A percentile compares a stretch with the other conserved stretches of the same genome.
Conservation (phyloP, 2,113 vertebrate species). For the Antennarius striatus region DNA sequence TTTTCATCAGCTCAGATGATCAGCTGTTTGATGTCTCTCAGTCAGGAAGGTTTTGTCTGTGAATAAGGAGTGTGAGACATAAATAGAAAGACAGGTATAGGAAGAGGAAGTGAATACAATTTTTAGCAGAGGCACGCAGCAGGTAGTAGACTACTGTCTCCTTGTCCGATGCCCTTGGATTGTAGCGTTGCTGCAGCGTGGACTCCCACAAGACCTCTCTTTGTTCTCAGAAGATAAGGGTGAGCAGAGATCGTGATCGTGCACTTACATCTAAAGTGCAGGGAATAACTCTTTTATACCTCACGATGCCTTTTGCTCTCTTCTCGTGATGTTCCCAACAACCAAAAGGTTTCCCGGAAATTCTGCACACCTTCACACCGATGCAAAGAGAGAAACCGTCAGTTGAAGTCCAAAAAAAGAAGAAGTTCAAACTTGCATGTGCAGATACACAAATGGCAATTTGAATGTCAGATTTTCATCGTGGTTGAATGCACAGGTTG, state of each 20-base stretch:
- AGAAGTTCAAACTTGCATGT: slow-evolving; percentile 24
- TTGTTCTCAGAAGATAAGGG: slow-evolving; percentile 68
- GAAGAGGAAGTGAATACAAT: slow-evolving; percentile 25
- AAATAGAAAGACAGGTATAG: slow-evolving; percentile 36
- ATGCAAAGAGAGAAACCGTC: slow-evolving; percentile 20
- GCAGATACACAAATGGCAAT: slow-evolving; percentile 39
- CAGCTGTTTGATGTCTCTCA: slow-evolving; percentile 43
- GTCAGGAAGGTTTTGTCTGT: neutral
- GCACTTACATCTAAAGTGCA: slow-evolving; percentile 66
- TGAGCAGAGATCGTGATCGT: slow-evolving; percentile 50
- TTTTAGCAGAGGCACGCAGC: slow-evolving; percentile 30
- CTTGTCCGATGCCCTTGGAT: slow-evolving; percentile 70
- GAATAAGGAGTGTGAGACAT: slow-evolving; percentile 38
- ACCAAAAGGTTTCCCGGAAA: slow-evolving; percentile 31
- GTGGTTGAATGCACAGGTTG: slow-evolving; percentile 38
- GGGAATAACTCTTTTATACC: slow-evolving; percentile 52
- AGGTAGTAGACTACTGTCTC: slow-evolving; percentile 44
- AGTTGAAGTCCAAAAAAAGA: neutral
- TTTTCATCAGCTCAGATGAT: slow-evolving; percentile 44
- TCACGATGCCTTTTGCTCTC: slow-evolving; percentile 23
- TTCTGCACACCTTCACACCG: slow-evolving; percentile 8
- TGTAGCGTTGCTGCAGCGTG: slow-evolving; percentile 46
- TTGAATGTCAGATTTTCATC: slow-evolving; percentile 50
- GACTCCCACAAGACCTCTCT: slow-evolving; percentile 69
- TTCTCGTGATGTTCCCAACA: slow-evolving; percentile 12